Evolutionary conservation across 2,113 vertebrate genomes (phyloP).

Genomic region (Rhinolophus ferrumequinum): DNA sequence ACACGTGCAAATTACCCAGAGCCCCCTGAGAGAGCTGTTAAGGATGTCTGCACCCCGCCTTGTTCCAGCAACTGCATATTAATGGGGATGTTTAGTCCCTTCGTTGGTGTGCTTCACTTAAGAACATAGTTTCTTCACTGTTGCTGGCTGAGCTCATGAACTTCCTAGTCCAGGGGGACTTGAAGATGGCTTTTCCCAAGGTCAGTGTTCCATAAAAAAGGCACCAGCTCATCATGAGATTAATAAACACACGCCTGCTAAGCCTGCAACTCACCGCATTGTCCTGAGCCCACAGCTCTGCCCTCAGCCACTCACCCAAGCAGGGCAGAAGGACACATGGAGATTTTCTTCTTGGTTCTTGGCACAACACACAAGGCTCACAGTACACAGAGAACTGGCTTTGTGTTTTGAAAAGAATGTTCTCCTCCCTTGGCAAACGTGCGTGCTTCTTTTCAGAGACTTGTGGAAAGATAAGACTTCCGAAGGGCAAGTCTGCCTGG

Average conservation of each 20-base stretch:
- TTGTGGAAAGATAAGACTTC: neutral
- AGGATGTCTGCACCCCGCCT: neutral
- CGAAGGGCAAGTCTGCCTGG: neutral
- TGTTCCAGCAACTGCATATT: neutral
- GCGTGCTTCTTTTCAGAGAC: neutral
- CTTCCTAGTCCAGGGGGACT: neutral
- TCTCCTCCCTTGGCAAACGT: neutral
- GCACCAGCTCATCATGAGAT: rapidly evolving
- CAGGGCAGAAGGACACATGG: conserved; percentile 31
- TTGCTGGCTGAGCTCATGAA: neutral
- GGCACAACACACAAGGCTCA: neutral
- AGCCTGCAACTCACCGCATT: neutral
- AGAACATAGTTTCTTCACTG: conserved; percentile 10
- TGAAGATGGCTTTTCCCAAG: conserved; percentile 37
- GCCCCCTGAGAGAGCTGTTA: neutral
- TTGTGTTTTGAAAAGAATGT: neutral
- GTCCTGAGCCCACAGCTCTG: neutral
- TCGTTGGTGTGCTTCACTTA: neutral
- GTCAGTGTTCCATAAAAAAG: neutral
- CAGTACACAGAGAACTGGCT: neutral
- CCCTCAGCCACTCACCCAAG: neutral
- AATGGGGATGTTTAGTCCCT: neutral
- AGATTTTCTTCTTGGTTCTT: conserved; percentile 47
- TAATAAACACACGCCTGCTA: neutral
- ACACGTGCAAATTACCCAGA: neutral